A percentile compares a stretch with the other conserved stretches of the same genome.
Conservation (phyloP, 2,888 invertebrate species). For the Tyria jacobaeae region DNA sequence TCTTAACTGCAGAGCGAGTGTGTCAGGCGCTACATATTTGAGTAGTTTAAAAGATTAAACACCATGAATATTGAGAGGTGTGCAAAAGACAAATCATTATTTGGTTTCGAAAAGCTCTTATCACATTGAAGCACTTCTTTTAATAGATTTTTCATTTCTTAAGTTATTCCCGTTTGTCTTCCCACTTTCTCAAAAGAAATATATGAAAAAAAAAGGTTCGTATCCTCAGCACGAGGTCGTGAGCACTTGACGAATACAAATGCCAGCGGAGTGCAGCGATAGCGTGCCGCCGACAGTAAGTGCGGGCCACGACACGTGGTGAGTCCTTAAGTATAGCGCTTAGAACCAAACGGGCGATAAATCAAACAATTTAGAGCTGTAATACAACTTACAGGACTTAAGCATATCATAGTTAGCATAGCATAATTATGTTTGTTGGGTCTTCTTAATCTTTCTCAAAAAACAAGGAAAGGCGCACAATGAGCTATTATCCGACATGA, state of each 20-base stretch:
- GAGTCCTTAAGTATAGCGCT: neutral
- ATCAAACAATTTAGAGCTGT: neutral
- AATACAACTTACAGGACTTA: neutral
- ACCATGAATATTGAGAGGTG: neutral
- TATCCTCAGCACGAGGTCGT: neutral
- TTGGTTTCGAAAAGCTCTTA: too few relatives aligned
- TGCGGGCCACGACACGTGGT: neutral
- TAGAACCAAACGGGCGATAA: neutral
- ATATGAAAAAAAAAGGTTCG: neutral
- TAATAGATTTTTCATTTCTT: neutral
- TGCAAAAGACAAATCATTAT: too few relatives aligned
- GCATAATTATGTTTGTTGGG: too few relatives aligned
- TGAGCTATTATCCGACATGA: too few relatives aligned
- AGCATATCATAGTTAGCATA: too few relatives aligned
- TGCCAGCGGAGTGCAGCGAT: neutral
- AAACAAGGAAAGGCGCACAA: too few relatives aligned
- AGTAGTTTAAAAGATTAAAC: neutral
- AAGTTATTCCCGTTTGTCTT: neutral
- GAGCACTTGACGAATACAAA: slow-evolving; percentile 3
- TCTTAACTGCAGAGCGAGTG: too few relatives aligned
- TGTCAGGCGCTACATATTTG: neutral
- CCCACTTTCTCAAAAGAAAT: neutral
- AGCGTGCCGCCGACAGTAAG: neutral
- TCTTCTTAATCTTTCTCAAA: too few relatives aligned
- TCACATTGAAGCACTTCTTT: too few relatives aligned